Evolutionary conservation across 1,140 invertebrate species (phyloP).

Genomic region (Plutomurus gul): DNA sequence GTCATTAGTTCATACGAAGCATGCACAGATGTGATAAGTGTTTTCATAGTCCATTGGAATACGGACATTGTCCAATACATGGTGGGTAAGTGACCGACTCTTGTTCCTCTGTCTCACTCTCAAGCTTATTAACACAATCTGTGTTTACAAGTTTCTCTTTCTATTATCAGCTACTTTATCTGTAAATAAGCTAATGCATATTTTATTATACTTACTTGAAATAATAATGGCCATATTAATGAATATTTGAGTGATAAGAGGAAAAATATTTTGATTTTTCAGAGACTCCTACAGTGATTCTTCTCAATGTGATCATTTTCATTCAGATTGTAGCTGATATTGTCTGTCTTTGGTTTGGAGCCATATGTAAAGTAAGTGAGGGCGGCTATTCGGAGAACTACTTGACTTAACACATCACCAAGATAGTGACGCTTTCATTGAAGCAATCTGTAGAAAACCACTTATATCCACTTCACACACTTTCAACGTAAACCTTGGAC

Average conservation of each 20-base stretch:
- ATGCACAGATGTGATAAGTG: conserved; percentile 38
- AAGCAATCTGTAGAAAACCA: too few species aligned
- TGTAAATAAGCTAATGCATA: too few species aligned
- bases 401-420: too few species aligned
- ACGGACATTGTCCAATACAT: conserved; percentile 32
- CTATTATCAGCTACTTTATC: too few species aligned
- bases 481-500: too few species aligned
- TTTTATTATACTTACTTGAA: not conserved
- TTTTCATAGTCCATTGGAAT: conserved; percentile 44
- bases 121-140: too few species aligned
- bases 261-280: not conserved
- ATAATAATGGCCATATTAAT: not conserved
- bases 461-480: too few species aligned
- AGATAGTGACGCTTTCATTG: too few species aligned
- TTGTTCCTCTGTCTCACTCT: too few species aligned
- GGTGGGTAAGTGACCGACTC: conserved; percentile 31
- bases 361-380: conserved; percentile 29
- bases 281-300: conserved; percentile 37
- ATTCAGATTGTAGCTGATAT: conserved; percentile 36
- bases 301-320: conserved; percentile 38
- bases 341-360: conserved; percentile 34
- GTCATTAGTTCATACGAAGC: conserved; percentile 43
- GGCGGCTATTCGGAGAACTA: too few species aligned
- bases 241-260: not conserved
- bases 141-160: too few species aligned